Evolutionary conservation across 2,797 vertebrate genomes (phyloP), one percentile per base, ranked within the genome.

Genomic region (Coilia nasus): DNA sequence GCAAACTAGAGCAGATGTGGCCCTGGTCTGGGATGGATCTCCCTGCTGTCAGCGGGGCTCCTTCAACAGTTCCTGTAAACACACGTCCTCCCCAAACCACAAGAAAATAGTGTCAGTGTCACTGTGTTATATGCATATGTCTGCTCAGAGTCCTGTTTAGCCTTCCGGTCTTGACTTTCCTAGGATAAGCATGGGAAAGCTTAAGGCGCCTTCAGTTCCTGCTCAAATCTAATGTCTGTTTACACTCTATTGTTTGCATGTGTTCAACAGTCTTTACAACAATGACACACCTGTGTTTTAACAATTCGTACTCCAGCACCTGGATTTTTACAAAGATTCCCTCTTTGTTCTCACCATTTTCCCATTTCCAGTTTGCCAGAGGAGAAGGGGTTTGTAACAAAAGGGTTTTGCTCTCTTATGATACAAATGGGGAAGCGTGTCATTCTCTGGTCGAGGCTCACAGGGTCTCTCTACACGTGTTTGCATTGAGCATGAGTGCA

Each of bases 121-220:
- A 78, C 15, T 10, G 6, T 44, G 71, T 78, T 78, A 78, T 78
- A 17, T 78, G 19, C 46, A 10, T 44, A 21, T 78, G 71, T 78
- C 71, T 78, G 35, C 31, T 9, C 17, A 21, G 71, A 78, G 71
- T 78, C 35, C 71, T 78, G 71, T 78, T 78, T 44, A 44, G 35
- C 4, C 71, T 78, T 78, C 71, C 71, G 35, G 71, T 78, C 31
- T 78, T 78, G 71, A 78, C 71, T 78, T 41, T 78, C 31, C 28
- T 25, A 71, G 64, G 12, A 71, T 35, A 71, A 44, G 71, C 31
- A 78, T 44, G 71, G 71, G 71, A 44, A 78, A 21, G 17, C 71
- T 75, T 44, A 21, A 78, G 71, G 31, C 71, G 35, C 71, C 71
- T 19, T 4, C 44, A 21, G 21, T 78, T 78, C 71, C 71, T 78